A percentile compares a stretch with the other conserved stretches of the same genome.
These are phyloP conservation scores for Benthosema pterotum DNA, from an alignment of 2,797 vertebrate species.

Conservation along the genomic window DNA sequence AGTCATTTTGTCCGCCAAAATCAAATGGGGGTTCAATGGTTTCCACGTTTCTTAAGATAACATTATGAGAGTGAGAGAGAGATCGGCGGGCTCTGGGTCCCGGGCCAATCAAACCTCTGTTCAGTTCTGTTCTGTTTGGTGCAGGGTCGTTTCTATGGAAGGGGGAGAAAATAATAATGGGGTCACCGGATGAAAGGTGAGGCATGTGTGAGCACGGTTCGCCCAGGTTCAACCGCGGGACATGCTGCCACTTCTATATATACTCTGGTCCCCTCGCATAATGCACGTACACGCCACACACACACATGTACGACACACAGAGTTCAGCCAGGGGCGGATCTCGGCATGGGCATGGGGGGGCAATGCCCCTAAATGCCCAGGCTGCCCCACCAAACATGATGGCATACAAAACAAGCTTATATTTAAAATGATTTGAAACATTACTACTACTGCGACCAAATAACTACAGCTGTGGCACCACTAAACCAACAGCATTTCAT, in stretches of 20 bases:
- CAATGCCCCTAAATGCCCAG: too few relatives aligned
- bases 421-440: too few relatives aligned
- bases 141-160: slow-evolving; percentile 64
- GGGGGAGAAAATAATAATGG: slow-evolving; percentile 72
- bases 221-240: slow-evolving; percentile 67
- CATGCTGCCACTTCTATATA: slow-evolving; percentile 72
- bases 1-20: slow-evolving; percentile 80
- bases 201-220: slow-evolving; percentile 65
- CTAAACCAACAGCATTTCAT: too few relatives aligned
- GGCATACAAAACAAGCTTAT: too few relatives aligned
- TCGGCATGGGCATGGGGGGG: too few relatives aligned
- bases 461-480: too few relatives aligned
- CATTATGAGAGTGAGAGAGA: slow-evolving; percentile 75
- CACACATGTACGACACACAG: background rate
- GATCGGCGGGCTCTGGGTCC: slow-evolving; percentile 48
- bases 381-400: too few relatives aligned
- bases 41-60: slow-evolving; percentile 86
- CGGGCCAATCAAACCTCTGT: slow-evolving; percentile 71
- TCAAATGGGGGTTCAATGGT: slow-evolving; percentile 80
- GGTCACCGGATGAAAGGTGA: slow-evolving; percentile 78
- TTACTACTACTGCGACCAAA: too few relatives aligned
- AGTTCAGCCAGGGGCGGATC: too few relatives aligned
- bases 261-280: slow-evolving; percentile 19
- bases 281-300: too few relatives aligned
- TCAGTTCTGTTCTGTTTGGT: slow-evolving; percentile 63